Percentiles rank a stretch among this genome's conserved stretches.
phyloP scores from a whole-genome alignment of 2,888 invertebrate genomes.

The Hypolimnas misippus region DNA sequence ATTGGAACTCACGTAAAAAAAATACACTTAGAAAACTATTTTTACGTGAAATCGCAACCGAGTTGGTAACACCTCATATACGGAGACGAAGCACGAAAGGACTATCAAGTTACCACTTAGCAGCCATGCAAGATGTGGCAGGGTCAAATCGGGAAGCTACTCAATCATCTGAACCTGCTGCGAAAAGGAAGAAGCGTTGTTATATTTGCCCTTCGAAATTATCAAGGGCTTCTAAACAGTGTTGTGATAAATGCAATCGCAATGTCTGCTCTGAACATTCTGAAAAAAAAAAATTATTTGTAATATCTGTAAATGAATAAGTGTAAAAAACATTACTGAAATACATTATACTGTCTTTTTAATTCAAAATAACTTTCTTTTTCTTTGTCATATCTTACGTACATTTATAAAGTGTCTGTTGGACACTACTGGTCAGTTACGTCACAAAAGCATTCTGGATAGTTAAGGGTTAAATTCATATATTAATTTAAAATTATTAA shows the following conservation, averaged over 20 bases:
- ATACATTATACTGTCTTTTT: too few relatives aligned
- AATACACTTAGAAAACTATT: conserved; percentile 1
- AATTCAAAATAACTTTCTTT: too few relatives aligned
- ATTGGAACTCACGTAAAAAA: not conserved
- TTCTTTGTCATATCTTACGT: too few relatives aligned
- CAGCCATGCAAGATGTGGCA: not conserved
- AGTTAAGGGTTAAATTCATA: too few relatives aligned
- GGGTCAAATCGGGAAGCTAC: not conserved
- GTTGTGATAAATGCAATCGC: not conserved
- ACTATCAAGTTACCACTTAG: not conserved
- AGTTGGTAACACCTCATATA: not conserved
- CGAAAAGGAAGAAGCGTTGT: not conserved
- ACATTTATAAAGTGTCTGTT: too few relatives aligned
- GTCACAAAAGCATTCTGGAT: too few relatives aligned
- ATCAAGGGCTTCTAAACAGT: not conserved
- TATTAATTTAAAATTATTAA: too few relatives aligned
- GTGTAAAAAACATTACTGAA: too few relatives aligned
- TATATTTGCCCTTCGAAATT: not conserved
- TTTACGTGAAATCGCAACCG: not conserved
- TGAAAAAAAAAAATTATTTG: not conserved
- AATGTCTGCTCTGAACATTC: not conserved
- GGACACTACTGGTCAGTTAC: too few relatives aligned
- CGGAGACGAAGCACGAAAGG: not conserved
- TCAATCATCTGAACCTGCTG: not conserved
- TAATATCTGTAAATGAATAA: not conserved